Conservation (phyloP, 2,113 vertebrate species). For the Chelonoidis abingdonii region DNA sequence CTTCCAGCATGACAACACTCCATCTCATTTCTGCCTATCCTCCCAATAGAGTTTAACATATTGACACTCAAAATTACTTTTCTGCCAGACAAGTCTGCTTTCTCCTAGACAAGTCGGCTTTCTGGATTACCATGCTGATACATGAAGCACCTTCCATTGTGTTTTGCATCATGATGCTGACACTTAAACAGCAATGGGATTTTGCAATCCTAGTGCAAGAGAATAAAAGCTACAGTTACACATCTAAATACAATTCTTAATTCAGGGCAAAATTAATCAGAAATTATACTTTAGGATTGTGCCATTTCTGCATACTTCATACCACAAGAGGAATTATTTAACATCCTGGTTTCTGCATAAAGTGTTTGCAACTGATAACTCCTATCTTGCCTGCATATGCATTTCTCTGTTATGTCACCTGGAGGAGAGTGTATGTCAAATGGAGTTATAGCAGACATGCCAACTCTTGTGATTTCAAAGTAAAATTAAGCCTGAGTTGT, state of each 20-base stretch:
- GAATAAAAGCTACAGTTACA: background rate
- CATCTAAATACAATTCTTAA: slow-evolving; percentile 5
- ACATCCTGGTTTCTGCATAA: slow-evolving; percentile 7
- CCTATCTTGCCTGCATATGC: background rate
- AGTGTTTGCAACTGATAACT: background rate
- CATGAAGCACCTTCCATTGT: slow-evolving; percentile 2
- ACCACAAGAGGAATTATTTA: background rate
- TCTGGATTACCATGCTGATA: slow-evolving; percentile 14
- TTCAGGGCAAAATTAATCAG: slow-evolving; percentile 1
- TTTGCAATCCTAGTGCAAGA: slow-evolving; percentile 34
- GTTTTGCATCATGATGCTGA: slow-evolving; percentile 35
- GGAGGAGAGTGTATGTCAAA: background rate
- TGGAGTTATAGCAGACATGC: background rate
- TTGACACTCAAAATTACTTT: background rate
- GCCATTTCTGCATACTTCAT: slow-evolving; percentile 18
- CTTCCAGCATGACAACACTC: background rate
- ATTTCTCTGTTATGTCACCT: background rate
- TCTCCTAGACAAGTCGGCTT: background rate
- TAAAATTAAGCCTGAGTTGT: no score
- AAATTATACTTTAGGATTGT: background rate
- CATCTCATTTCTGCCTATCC: no score
- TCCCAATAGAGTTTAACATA: background rate
- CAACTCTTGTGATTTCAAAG: no score
- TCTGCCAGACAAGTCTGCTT: background rate
- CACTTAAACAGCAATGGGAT: slow-evolving; percentile 3